Evolutionary conservation across 2,797 vertebrate genomes (phyloP).

Genomic region (Acrossocheilus fasciatus): DNA sequence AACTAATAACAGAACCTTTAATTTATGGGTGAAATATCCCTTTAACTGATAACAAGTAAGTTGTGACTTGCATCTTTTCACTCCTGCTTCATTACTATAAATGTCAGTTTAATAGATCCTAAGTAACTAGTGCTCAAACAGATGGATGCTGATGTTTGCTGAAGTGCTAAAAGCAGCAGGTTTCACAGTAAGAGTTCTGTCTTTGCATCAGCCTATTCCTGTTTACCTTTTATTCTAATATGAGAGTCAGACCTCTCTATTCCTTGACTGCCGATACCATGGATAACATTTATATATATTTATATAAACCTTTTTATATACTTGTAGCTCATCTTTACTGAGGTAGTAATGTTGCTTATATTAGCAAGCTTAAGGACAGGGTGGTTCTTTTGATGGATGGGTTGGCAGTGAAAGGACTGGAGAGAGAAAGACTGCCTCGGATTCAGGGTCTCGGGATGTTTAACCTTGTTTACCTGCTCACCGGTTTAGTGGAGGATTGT

Average conservation of each 20-base stretch:
- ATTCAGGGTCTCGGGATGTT: conserved; percentile 8
- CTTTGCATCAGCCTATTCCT: background rate
- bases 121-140: background rate
- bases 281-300: background rate
- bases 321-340: background rate
- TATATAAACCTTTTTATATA: conserved; percentile 4
- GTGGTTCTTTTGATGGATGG: background rate
- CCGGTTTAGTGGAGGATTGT: background rate
- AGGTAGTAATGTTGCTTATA: conserved; percentile 1
- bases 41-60: background rate
- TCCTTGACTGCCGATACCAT: background rate
- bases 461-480: conserved; percentile 35
- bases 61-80: background rate
- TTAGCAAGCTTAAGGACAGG: background rate
- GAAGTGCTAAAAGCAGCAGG: conserved; percentile 13
- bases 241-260: background rate
- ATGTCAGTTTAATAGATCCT: background rate
- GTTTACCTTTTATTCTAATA: conserved; percentile 4
- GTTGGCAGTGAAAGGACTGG: background rate
- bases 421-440: background rate
- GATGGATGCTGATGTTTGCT: conserved; percentile 3
- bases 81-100: background rate
- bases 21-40: background rate
- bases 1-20: background rate
- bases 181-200: background rate